Evolutionary conservation across 2,113 vertebrate species (phyloP), one percentile per base, ranked within the genome.

Genomic region (Sciurus niger): DNA sequence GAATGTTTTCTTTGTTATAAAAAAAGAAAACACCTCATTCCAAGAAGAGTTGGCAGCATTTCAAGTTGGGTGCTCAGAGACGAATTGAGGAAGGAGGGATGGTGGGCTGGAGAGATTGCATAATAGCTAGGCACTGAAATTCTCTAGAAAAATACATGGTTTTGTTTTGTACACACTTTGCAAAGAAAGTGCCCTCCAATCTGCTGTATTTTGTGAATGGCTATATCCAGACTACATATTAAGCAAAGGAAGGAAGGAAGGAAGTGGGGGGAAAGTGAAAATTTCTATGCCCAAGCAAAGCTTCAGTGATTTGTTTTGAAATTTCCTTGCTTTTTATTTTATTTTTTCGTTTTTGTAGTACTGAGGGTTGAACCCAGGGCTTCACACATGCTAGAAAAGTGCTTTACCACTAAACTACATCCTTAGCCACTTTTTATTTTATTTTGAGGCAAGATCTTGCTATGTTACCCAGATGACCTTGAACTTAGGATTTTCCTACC

Each of bases 1-100:
- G 53, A 84, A 88, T 72, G 24, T 84, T 92, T 94, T 77, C 70
- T 88, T 94, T 63, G 65, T 40, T 78, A 94, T 84, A 70, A 93
- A 65, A 90, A 79, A 77, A 91, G 60, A 76, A 77, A 72, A 76
- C 2, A 32, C n/a, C 37, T 63, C 32, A 79, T 89, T 95, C 58
- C 93, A 84, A 55, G 65, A 89, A 90, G 43, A 55, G 48, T 40
- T 40, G 72, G 51, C 43, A 73, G 65, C 9, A 25, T 83, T 48
- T 77, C 51, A 84, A 65, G 40, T 78, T 12, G 63, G 30, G 40
- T 72, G 6, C 78, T 94, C 37, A 72, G 78, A 30, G 25, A 37
- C 46, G 53, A 78, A 24, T 6, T 12, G 63, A 84, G 17, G 84
- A 46, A 37, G 24, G 79, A 55, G 55, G 32, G 60, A 10, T 34